Evolutionary conservation across 1,140 invertebrate genomes (phyloP), one percentile per base, ranked within the genome.

Genomic region (Planococcus citri): DNA sequence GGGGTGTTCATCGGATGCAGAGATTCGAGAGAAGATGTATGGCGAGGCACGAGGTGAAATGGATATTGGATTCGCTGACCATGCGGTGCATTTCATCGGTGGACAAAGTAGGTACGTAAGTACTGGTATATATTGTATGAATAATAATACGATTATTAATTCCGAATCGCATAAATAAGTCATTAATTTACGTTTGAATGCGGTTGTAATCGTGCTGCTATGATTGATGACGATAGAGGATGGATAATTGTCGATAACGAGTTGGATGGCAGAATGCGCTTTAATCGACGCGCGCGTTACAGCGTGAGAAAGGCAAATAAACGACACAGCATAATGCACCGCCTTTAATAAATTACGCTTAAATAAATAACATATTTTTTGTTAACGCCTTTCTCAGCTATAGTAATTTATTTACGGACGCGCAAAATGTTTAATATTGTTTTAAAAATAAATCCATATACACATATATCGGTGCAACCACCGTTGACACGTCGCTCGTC

Each of bases 171-270:
- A 64, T 64, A 64, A 64, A 64, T 64, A 64, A 64, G 60, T 64
- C 60, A 27, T 64, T 64, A 64, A 64, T 64, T 64, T 64, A 25
- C 25, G 21, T 64, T 27, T 64, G 25, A 3, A 25, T 64, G 60
- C 60, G 25, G 60, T 64, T 27, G 60, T 64, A 64, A 25, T 64
- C 60, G 25, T 25, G 60, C 41, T 51, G 41, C 41, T 64, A 64
- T 64, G 60, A 64, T 64, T 64, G 60, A 64, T 64, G 60, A 51
- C 41, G 41, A 64, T 64, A 27, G n/a, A n/a, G 60, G 60, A 27
- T 9, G 60, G 60, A 64, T 64, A 64, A 64, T 64, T 64, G 60
- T 64, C 60, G 25, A 64, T 64, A 64, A 64, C 21, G 60, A 64
- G 60, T 64, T 64, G 22, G 22, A 64, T 64, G 25, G 60, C 21